Conservation (phyloP, 2,113 vertebrate species). For the Geococcyx californianus region DNA sequence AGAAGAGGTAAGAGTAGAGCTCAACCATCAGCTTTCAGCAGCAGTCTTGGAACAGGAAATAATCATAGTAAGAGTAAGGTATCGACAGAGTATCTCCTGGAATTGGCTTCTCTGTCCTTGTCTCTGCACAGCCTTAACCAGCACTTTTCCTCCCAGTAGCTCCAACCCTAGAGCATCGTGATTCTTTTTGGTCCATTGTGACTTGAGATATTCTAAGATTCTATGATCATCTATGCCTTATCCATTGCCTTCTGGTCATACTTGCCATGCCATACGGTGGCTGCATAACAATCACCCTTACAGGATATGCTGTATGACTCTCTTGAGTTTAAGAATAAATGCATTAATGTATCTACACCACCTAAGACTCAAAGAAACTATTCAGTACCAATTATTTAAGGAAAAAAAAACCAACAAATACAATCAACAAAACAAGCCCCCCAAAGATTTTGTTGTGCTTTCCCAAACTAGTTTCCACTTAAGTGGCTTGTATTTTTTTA, state of each 20-base stretch:
- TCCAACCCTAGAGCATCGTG: not conserved
- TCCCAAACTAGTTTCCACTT: not conserved
- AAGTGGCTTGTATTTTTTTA: not conserved
- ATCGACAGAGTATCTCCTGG: not conserved
- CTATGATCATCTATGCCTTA: not conserved
- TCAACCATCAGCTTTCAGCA: not conserved
- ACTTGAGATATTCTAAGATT: not conserved
- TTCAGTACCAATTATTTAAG: not conserved
- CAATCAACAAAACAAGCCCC: not conserved
- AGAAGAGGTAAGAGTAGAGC: not conserved
- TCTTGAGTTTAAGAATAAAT: not conserved
- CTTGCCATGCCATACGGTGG: rapidly evolving
- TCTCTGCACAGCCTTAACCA: not conserved
- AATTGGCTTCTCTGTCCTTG: not conserved
- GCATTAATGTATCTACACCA: not conserved
- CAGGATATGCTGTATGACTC: not conserved
- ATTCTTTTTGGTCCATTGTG: not conserved
- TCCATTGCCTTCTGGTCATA: not conserved
- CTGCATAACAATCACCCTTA: not conserved
- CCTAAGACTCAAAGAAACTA: not conserved
- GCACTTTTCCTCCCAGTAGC: not conserved
- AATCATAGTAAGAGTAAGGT: not conserved
- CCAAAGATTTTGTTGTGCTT: not conserved
- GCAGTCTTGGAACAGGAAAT: not conserved
- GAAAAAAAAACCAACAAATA: not conserved